Percentiles rank a stretch among this genome's conserved stretches.
Conservation (phyloP, 1,140 invertebrate species). For the Drosophila equinoxialis region DNA sequence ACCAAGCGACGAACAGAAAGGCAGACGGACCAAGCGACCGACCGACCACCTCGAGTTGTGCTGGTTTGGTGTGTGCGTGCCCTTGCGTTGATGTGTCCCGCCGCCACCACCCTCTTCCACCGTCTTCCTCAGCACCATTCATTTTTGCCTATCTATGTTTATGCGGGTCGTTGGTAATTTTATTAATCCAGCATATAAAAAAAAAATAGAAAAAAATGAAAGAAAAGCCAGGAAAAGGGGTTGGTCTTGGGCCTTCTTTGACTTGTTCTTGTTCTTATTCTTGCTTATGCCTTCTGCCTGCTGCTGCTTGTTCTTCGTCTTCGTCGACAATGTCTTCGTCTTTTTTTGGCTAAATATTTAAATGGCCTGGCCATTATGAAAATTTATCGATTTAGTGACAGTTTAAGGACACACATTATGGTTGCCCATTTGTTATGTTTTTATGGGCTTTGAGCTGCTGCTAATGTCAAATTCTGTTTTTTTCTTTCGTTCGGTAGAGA, state of each 20-base stretch:
- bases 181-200: constrained; percentile 63
- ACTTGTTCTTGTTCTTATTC: not conserved
- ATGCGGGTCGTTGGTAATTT: constrained; percentile 73
- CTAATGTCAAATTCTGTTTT: constrained; percentile 64
- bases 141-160: constrained; percentile 59
- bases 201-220: constrained; percentile 3
- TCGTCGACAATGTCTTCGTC: not conserved
- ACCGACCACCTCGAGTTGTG: constrained; percentile 45
- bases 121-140: not conserved
- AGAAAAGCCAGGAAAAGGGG: constrained; percentile 47
- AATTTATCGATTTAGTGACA: constrained; percentile 81
- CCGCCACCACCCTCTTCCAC: not conserved
- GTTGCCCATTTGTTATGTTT: constrained; percentile 78
- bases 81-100: constrained; percentile 69
- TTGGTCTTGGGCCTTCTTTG: constrained; percentile 35
- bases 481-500: constrained; percentile 58
- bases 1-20: not conserved
- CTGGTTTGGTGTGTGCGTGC: constrained; percentile 57
- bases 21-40: constrained; percentile 31
- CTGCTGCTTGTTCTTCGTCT: not conserved
- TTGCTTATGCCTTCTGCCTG: not conserved
- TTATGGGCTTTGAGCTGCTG: constrained; percentile 74
- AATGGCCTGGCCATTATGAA: constrained; percentile 79
- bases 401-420: constrained; percentile 80
- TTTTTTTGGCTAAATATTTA: constrained; percentile 68